Base-by-base conservation (phyloP, 2,888 invertebrate species). In the Watsonalla cultraria region DNA sequence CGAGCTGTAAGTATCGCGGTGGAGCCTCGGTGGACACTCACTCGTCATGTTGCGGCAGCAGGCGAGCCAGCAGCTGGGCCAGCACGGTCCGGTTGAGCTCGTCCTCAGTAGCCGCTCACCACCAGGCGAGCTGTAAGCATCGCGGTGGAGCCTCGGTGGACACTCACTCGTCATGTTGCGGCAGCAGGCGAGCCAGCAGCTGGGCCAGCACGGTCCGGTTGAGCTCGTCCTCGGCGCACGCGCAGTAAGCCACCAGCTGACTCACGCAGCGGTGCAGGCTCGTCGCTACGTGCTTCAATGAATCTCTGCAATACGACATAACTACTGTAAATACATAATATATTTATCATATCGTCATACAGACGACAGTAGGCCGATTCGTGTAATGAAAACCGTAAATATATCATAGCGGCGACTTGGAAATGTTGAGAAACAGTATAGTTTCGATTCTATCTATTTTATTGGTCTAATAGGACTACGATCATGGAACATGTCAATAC, bases 1-100 rank as follows among this genome's bases (percentile, higher is more conserved):
- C 92, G 68, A 96, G 82, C 75, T 95, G 94, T 56, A 96, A 90
- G 35, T 94, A 91, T n/a, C n/a, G 60, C 92, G 91, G 64, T 94
- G 93, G 53, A 96, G 88, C 45, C 93, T 93, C 51, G 89, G n/a
- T n/a, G n/a, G n/a, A n/a, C n/a, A n/a, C n/a, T n/a, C n/a, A n/a
- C n/a, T n/a, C n/a, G n/a, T n/a, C n/a, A n/a, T n/a, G n/a, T n/a
- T n/a, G n/a, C n/a, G n/a, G n/a, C n/a, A n/a, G n/a, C n/a, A n/a
- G n/a, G n/a, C n/a, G n/a, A n/a, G n/a, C n/a, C n/a, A n/a, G n/a
- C n/a, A n/a, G 86, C 68, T 74, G 94, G 51, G 93, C 93, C 0
- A 95, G 92, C 51, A 96, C 84, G 11, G 95, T 95, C 62, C 93
- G 93, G 83, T 95, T 96, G 45, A 96, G 87, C 79, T 96, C 96